Evolutionary conservation across 1,140 invertebrate species (phyloP).

Genomic region (Achroia grisella): DNA sequence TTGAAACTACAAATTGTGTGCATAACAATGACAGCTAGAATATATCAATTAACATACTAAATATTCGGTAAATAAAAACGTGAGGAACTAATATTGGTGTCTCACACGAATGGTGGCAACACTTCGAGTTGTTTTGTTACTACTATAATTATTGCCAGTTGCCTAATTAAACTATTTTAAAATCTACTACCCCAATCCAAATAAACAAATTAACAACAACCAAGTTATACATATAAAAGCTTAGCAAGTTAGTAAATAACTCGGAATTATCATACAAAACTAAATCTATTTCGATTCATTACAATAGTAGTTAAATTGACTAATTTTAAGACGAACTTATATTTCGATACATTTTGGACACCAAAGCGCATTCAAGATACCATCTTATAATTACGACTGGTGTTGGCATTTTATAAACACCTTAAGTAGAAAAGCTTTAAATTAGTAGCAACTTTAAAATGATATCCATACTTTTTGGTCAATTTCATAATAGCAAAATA

Average conservation of each 20-base stretch:
- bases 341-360: slow-evolving; percentile 49
- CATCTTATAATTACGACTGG: slow-evolving; percentile 17
- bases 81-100: not conserved
- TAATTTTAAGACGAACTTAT: slow-evolving; percentile 50
- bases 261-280: slow-evolving; percentile 41
- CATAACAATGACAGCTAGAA: not conserved
- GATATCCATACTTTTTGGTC: slow-evolving; percentile 31
- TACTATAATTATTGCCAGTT: slow-evolving; percentile 23
- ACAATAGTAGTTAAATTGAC: slow-evolving; percentile 50
- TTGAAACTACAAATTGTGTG: not conserved
- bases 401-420: slow-evolving; percentile 35
- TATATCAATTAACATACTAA: not conserved
- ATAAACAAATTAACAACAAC: slow-evolving; percentile 44
- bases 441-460: slow-evolving; percentile 39
- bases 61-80: not conserved
- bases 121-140: not conserved
- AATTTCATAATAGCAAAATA: slow-evolving; percentile 32
- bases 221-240: slow-evolving; percentile 54
- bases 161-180: slow-evolving; percentile 31
- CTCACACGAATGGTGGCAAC: not conserved
- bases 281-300: slow-evolving; percentile 49
- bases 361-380: slow-evolving; percentile 37
- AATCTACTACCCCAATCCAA: slow-evolving; percentile 49
- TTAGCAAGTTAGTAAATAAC: slow-evolving; percentile 41
- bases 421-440: slow-evolving; percentile 45